A percentile compares a stretch with the other conserved stretches of the same genome.
Evolutionary conservation across 2,113 vertebrate species (phyloP).

Genomic region (Orientallactaga bullata): DNA sequence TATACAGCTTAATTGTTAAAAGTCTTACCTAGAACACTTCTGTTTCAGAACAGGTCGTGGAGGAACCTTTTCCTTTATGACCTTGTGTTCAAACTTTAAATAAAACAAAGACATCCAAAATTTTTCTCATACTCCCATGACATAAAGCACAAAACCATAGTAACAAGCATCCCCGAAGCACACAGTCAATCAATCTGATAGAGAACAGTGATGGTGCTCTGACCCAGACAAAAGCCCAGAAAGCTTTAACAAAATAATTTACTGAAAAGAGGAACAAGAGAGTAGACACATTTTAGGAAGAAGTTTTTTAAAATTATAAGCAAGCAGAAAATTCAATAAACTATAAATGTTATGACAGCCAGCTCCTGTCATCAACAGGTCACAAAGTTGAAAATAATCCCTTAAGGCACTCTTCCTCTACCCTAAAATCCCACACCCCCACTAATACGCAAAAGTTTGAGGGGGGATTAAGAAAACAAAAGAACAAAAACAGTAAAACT

Average conservation of each 20-base stretch:
- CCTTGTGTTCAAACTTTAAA: slow-evolving; percentile 93
- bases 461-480: background rate
- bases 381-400: background rate
- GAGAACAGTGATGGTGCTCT: slow-evolving; percentile 14
- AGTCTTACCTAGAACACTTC: slow-evolving; percentile 93
- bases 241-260: slow-evolving; percentile 57
- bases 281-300: slow-evolving; percentile 34
- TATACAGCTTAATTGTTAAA: slow-evolving; percentile 51
- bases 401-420: background rate
- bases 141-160: slow-evolving; percentile 52
- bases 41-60: slow-evolving; percentile 90
- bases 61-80: slow-evolving; percentile 86
- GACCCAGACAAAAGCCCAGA: slow-evolving; percentile 47
- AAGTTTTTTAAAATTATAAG: background rate
- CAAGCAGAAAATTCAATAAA: slow-evolving; percentile 17
- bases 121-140: slow-evolving; percentile 59
- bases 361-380: background rate
- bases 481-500: slow-evolving; percentile 30
- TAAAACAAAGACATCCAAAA: slow-evolving; percentile 73
- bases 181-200: background rate
- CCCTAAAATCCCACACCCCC: background rate
- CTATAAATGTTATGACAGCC: background rate
- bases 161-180: slow-evolving; percentile 40
- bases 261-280: slow-evolving; percentile 33
- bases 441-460: background rate